Evolutionary conservation across 1,140 invertebrate species (phyloP).

Genomic region (Caenorhabditis remanei): DNA sequence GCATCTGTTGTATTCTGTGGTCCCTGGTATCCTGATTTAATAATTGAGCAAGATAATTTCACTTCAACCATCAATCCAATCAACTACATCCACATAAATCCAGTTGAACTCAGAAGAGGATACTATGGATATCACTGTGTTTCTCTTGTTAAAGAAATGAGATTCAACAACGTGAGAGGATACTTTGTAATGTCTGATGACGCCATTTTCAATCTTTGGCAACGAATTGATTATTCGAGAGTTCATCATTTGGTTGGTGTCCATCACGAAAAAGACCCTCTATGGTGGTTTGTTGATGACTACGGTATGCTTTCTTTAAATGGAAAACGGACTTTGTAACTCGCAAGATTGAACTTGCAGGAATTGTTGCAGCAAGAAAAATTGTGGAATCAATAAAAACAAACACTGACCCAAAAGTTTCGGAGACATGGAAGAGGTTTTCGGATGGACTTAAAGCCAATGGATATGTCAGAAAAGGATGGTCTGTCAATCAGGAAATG

Average conservation of each 20-base stretch:
- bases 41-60: background rate
- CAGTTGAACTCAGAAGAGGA: background rate
- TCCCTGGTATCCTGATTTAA: background rate
- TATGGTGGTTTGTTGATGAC: background rate
- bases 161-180: background rate
- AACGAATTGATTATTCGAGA: background rate
- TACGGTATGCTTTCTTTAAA: background rate
- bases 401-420: background rate
- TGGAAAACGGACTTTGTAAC: too few relatives aligned
- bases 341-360: background rate
- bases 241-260: background rate
- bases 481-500: background rate
- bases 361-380: background rate
- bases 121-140: background rate
- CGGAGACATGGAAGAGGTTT: background rate
- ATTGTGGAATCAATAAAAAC: background rate
- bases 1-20: constrained; percentile 26
- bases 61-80: background rate
- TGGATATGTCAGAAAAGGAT: background rate
- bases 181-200: constrained; percentile 1
- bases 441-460: background rate
- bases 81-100: constrained; percentile 15
- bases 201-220: constrained; percentile 9
- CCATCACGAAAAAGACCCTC: background rate
- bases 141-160: background rate